phyloP scores from a whole-genome alignment of 1,140 invertebrate species.

The Anoplophora glabripennis region DNA sequence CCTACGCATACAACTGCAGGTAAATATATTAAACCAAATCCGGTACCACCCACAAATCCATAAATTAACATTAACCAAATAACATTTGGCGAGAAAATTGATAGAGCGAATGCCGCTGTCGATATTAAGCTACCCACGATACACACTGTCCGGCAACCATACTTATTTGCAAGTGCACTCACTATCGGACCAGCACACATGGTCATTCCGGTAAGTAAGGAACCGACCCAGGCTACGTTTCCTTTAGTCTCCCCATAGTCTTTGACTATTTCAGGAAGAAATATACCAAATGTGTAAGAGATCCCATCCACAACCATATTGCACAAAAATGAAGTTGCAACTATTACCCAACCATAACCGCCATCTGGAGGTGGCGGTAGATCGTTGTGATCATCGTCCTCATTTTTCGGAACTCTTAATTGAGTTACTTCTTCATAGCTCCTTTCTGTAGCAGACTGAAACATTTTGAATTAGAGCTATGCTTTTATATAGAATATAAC shows the following conservation, averaged over 20 bases:
- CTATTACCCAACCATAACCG: constrained; percentile 90
- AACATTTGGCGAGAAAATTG: constrained; percentile 81
- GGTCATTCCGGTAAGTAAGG: constrained; percentile 87
- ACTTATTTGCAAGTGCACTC: constrained; percentile 93
- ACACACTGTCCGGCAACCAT: constrained; percentile 88
- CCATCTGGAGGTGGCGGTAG: constrained; percentile 81
- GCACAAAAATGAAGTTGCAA: constrained; percentile 94
- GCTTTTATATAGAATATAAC: no score
- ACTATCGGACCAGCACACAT: constrained; percentile 92
- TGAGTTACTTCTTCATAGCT: no score
- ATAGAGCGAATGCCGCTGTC: constrained; percentile 81
- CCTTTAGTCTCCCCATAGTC: constrained; percentile 85
- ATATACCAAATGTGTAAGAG: constrained; percentile 90
- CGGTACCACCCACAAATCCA: constrained; percentile 90
- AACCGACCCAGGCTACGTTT: constrained; percentile 91
- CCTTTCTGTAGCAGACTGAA: no score
- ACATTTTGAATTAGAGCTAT: no score
- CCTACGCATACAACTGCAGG: constrained; percentile 98
- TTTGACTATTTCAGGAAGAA: constrained; percentile 75
- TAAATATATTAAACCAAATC: constrained; percentile 96
- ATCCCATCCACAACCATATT: constrained; percentile 99
- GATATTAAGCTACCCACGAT: constrained; percentile 86
- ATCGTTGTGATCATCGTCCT: no score
- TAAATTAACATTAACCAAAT: constrained; percentile 91
- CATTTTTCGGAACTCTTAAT: no score